phyloP scores from a whole-genome alignment of 2,113 vertebrate species.

The Toxostoma redivivum region DNA sequence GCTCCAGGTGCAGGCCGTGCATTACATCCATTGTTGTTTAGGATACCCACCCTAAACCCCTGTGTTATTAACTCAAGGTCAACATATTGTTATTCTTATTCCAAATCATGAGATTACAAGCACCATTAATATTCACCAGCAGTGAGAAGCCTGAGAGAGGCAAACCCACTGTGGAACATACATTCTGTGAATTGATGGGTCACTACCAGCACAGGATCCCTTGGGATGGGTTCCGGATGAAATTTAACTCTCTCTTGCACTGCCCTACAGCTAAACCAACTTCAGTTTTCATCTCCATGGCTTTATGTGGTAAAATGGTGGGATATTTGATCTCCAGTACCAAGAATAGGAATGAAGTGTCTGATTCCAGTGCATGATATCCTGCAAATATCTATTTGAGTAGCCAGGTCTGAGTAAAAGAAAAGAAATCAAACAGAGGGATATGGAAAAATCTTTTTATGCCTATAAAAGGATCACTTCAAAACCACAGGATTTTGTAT shows the following conservation, averaged over 20 bases:
- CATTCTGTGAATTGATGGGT: background rate
- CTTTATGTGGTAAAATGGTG: background rate
- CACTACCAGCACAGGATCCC: background rate
- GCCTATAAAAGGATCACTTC: slow-evolving; percentile 66
- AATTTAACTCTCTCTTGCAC: background rate
- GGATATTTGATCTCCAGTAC: background rate
- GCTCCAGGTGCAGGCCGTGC: background rate
- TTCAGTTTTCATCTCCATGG: background rate
- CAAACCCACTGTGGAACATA: rapidly evolving
- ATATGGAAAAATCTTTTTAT: slow-evolving; percentile 60
- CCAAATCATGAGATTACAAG: background rate
- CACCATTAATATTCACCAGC: background rate
- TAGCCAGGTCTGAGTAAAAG: slow-evolving; percentile 1
- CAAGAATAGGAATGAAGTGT: background rate
- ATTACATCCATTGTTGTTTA: background rate
- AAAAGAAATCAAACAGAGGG: slow-evolving; percentile 35
- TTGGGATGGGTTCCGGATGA: rapidly evolving
- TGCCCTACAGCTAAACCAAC: background rate
- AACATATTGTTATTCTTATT: background rate
- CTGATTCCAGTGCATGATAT: background rate
- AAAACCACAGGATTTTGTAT: slow-evolving; percentile 55
- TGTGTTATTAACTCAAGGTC: background rate
- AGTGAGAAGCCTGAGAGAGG: background rate
- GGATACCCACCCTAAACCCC: background rate
- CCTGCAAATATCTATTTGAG: background rate